Base-by-base conservation (phyloP, 2,113 vertebrate species). In the Elanus axillaris region DNA sequence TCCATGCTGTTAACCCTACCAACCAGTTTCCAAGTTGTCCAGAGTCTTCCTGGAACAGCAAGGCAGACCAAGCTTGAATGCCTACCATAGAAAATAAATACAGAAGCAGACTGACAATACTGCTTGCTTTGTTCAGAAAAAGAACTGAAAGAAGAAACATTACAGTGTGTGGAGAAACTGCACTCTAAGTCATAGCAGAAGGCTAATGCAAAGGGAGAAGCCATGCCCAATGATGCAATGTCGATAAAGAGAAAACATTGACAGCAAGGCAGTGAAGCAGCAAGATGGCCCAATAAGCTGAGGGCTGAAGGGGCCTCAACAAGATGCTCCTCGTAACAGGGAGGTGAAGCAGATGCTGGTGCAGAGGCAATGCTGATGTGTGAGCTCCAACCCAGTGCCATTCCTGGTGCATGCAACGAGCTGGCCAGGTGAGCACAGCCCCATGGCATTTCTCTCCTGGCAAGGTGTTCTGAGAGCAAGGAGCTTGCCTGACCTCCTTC, bases 401-500 rank as follows among this genome's bases (percentile, higher is more conserved):
- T 20, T 45, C 25, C 25, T 2, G 1, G 10, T 16, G 14, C 31
- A 36, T 2, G 1, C 0, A 1, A 22, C 0, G 0, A 83, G 48
- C 12, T 25, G 56, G 47, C 45, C 7, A 5, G 32, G 8, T 8
- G 34, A 69, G 17, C 15, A 32, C 0, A 0, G 19, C 25, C 13
- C 16, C 13, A 4, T 2, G 25, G 32, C 38, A 7, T n/a, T 45
- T 52, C 45, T 58, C 32, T 68, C 38, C 36, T 7, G 4, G 22
- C 18, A 66, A 43, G 42, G 42, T 3, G 1, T 27, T 43, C n/a
- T 17, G 22, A 71, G 40, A 73, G 62, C 38, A 43, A n/a, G 34
- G 0, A 68, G 25, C 55, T 42, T 32, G 59, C 34, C 43, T 3
- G 2, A 25, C 17, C 31, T 68, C 43, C 50, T 55, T 71, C 16